A percentile compares a stretch with the other conserved stretches of the same genome.
These are phyloP conservation scores for Acipenser transmontanus DNA, from an alignment of 2,797 vertebrate genomes.

Conservation along the genomic window DNA sequence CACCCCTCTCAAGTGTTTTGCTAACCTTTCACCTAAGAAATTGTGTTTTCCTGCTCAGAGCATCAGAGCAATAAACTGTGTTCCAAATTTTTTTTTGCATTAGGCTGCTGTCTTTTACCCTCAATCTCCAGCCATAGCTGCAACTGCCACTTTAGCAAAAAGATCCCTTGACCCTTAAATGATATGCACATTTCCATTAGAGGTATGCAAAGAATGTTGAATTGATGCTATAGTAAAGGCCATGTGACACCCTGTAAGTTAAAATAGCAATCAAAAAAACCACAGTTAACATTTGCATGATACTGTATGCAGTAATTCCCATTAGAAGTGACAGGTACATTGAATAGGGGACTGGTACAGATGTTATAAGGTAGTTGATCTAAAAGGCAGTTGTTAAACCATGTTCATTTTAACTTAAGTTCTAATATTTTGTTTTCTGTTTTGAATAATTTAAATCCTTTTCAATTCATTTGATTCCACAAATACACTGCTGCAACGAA, in stretches of 20 bases:
- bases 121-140: neutral
- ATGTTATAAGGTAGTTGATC: no score
- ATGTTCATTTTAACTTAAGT: neutral
- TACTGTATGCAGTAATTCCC: no score
- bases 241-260: no score
- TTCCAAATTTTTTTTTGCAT: constrained; percentile 4
- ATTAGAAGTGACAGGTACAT: no score
- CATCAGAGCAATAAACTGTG: neutral
- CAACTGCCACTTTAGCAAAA: neutral
- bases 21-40: no score
- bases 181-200: neutral
- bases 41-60: no score
- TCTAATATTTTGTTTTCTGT: no score
- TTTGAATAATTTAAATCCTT: no score
- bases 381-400: no score
- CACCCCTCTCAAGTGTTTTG: neutral
- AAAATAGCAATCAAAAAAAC: no score
- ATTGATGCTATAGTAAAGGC: neutral
- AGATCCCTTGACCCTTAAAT: neutral
- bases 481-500: neutral
- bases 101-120: neutral
- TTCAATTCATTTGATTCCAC: neutral
- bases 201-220: neutral
- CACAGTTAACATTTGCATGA: no score
- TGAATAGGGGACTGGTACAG: no score